Evolutionary conservation across 2,113 vertebrate species (phyloP).

Genomic region (Peucedramus taeniatus): DNA sequence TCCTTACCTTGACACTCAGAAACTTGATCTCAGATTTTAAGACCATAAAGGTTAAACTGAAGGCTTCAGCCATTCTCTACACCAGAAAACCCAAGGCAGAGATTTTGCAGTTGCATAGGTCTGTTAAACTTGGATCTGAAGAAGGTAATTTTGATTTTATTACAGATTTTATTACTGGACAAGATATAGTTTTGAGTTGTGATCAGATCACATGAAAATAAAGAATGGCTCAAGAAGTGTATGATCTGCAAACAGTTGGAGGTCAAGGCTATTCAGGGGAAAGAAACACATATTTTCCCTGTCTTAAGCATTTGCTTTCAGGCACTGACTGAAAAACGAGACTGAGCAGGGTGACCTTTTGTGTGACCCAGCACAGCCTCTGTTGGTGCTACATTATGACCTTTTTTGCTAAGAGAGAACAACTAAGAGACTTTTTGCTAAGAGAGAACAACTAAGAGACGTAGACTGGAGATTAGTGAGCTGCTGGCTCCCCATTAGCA

Average conservation of each 20-base stretch:
- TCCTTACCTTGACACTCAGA: slow-evolving; percentile 11
- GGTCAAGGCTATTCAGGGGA: background rate
- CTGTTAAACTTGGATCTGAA: slow-evolving; percentile 23
- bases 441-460: background rate
- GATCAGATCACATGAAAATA: background rate
- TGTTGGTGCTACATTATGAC: background rate
- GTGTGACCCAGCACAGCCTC: background rate
- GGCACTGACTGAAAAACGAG: background rate
- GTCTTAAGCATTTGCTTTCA: background rate
- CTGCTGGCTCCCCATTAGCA: background rate
- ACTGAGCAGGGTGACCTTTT: background rate
- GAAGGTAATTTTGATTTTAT: slow-evolving; percentile 46
- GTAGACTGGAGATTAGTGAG: background rate
- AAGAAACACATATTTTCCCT: background rate
- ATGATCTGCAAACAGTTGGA: background rate
- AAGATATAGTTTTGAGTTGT: background rate
- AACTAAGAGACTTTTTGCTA: background rate
- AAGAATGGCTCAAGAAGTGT: background rate
- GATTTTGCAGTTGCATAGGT: slow-evolving; percentile 8
- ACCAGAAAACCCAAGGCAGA: slow-evolving; percentile 44
- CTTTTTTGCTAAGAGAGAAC: background rate
- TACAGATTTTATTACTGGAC: background rate
- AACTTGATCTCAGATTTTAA: slow-evolving; percentile 26
- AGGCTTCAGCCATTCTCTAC: slow-evolving; percentile 49
- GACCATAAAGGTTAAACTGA: slow-evolving; percentile 38